phyloP scores from a whole-genome alignment of 2,888 invertebrate species.

The Sesia apiformis region DNA sequence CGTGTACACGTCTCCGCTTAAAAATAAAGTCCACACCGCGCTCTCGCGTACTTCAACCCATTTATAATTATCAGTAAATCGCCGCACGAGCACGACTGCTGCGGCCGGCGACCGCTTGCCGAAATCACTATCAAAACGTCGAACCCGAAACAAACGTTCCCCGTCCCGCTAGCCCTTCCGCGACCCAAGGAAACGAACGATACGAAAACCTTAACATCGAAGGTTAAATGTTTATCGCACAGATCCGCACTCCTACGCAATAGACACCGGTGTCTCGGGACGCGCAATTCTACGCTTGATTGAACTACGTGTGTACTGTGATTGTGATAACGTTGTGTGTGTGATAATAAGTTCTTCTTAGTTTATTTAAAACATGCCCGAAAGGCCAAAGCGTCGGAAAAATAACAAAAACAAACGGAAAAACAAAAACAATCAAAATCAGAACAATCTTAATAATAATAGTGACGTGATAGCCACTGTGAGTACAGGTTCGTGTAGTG shows the following conservation, averaged over 20 bases:
- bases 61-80: constrained; percentile 75
- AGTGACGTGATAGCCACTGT: constrained; percentile 25
- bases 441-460: constrained; percentile 24
- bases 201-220: constrained; percentile 34
- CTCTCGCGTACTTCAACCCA: constrained; percentile 68
- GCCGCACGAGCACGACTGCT: constrained; percentile 64
- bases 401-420: constrained; percentile 66
- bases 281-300: constrained; percentile 33
- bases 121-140: constrained; percentile 46
- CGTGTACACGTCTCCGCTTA: constrained; percentile 67
- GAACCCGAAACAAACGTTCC: constrained; percentile 31
- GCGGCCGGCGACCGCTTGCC: constrained; percentile 55
- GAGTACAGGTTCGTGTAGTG: constrained; percentile 21
- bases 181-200: constrained; percentile 26
- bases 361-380: constrained; percentile 47
- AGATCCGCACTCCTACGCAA: constrained; percentile 49
- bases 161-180: constrained; percentile 42
- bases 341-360: constrained; percentile 37
- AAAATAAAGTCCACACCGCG: constrained; percentile 70
- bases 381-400: constrained; percentile 56
- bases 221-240: constrained; percentile 26
- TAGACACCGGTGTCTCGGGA: constrained; percentile 41
- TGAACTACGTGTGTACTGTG: constrained; percentile 42
- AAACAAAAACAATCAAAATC: constrained; percentile 43
- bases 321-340: constrained; percentile 42